These are phyloP conservation scores for Cryptocheilus praepositus DNA, from an alignment of 2,888 invertebrate genomes.

Conservation along the genomic window DNA sequence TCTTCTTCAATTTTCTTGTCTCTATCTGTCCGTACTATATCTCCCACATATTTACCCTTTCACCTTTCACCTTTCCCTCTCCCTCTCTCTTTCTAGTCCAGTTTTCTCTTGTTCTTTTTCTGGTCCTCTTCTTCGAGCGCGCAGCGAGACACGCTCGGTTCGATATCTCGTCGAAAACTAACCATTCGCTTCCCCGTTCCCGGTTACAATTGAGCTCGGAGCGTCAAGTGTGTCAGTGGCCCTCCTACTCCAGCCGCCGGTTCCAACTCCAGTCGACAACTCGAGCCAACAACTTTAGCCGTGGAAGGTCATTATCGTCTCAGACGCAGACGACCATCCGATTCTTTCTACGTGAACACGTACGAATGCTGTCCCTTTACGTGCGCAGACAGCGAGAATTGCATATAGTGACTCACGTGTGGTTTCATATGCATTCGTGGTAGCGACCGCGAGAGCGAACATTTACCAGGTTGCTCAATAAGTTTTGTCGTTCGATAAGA, in stretches of 20 bases:
- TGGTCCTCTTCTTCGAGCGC: not conserved
- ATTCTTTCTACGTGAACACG: not conserved
- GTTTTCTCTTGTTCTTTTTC: no score
- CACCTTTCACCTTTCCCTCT: not conserved
- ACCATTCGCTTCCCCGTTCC: conserved; percentile 64
- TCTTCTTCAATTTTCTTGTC: no score
- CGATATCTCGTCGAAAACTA: conserved; percentile 72
- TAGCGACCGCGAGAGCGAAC: no score
- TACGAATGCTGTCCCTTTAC: not conserved
- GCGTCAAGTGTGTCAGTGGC: conserved; percentile 74
- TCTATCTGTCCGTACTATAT: no score
- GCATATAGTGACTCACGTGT: not conserved
- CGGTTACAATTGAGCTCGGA: conserved; percentile 67
- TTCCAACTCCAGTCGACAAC: no score
- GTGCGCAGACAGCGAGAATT: not conserved
- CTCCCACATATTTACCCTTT: no score
- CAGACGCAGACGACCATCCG: conserved; percentile 40
- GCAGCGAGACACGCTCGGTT: conserved; percentile 60
- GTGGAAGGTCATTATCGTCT: conserved; percentile 73
- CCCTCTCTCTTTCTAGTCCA: no score
- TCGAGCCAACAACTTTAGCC: conserved; percentile 35
- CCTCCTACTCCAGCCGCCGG: conserved; percentile 70
- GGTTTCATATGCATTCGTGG: not conserved
- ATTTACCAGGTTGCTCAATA: no score
- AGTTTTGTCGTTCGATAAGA: no score